These are phyloP conservation scores for Heliangelus exortis DNA, from an alignment of 2,797 vertebrate genomes.

Conservation along the genomic window DNA sequence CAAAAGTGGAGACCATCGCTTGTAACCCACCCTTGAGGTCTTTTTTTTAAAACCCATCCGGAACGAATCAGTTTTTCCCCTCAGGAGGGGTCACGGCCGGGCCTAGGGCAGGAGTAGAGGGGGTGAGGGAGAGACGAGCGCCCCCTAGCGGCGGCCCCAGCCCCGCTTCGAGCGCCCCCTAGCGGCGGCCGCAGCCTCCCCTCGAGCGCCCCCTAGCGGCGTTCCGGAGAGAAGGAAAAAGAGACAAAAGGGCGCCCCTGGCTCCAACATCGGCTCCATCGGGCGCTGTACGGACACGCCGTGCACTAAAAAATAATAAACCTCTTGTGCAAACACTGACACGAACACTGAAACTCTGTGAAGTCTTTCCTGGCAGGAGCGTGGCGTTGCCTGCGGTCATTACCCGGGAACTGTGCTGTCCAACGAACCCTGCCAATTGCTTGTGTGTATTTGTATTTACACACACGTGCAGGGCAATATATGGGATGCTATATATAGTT, in stretches of 20 bases:
- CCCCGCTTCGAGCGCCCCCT: no score
- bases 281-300: accelerated
- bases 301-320: not conserved
- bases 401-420: not conserved
- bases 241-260: no score
- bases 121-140: no score
- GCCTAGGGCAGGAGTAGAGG: no score
- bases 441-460: not conserved
- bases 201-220: no score
- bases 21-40: accelerated
- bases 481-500: not conserved
- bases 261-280: accelerated
- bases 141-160: no score
- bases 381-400: not conserved
- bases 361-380: not conserved
- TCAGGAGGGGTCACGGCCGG: no score
- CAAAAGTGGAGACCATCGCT: accelerated
- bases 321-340: not conserved
- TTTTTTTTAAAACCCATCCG: accelerated
- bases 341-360: not conserved
- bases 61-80: accelerated
- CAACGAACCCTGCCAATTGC: not conserved
- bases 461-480: no score
- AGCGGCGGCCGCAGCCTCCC: no score
- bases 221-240: no score